phyloP scores from a whole-genome alignment of 2,888 invertebrate species.

The Lochmaea capreae region DNA sequence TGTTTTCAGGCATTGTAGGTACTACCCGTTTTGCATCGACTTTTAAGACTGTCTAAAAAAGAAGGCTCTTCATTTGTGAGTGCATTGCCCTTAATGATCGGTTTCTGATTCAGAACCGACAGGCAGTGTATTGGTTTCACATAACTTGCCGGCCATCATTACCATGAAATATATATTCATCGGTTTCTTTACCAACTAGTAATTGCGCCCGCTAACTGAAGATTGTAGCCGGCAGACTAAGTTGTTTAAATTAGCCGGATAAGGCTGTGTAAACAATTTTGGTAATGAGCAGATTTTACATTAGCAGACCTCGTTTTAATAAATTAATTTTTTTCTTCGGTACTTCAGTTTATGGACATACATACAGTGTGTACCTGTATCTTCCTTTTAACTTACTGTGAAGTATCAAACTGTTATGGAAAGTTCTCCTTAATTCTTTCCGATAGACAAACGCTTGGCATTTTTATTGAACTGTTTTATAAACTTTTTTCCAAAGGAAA shows the following conservation, averaged over 20 bases:
- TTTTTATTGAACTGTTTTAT: too few species aligned
- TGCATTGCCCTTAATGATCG: conserved; percentile 44
- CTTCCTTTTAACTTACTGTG: too few species aligned
- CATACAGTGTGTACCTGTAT: neutral
- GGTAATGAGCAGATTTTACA: conserved; percentile 14
- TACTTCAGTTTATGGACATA: neutral
- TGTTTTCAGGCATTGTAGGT: neutral
- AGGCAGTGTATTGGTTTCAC: conserved; percentile 35
- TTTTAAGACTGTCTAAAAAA: conserved; percentile 26
- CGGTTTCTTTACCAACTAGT: conserved; percentile 21
- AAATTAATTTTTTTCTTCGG: neutral
- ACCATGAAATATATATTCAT: conserved; percentile 38
- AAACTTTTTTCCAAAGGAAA: too few species aligned
- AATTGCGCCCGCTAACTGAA: conserved; percentile 14
- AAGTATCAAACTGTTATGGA: too few species aligned
- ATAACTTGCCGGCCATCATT: conserved; percentile 35
- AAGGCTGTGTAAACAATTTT: conserved; percentile 14
- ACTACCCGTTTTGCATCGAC: neutral
- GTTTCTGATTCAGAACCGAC: conserved; percentile 40
- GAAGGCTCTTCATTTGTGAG: conserved; percentile 40
- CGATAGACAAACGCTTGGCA: too few species aligned
- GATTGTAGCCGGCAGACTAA: neutral
- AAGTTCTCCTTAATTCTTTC: too few species aligned
- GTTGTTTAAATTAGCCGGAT: conserved; percentile 4
- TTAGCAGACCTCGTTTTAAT: neutral